Evolutionary conservation across 2,888 invertebrate genomes (phyloP), one percentile per base, ranked within the genome.

Genomic region (Chesias legatella): DNA sequence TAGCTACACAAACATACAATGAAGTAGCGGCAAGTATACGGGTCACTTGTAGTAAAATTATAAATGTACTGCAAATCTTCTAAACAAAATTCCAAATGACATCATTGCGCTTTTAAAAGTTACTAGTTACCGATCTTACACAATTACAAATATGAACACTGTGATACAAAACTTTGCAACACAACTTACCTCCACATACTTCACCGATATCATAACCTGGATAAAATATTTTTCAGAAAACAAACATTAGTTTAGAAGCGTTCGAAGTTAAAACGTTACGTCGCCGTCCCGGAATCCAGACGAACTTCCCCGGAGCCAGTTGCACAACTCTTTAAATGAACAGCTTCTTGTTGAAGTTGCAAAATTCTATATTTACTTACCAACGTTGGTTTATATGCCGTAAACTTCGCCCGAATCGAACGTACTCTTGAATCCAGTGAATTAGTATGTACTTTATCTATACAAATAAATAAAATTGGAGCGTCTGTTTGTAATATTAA

Each of bases 241-340:
- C 52, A 62, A 59, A 65, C 49, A 57, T 55, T 51, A 56, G 56
- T 43, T 50, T 55, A 36, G 52, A 48, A 60, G 56, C 60, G 55
- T 59, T 57, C 49, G 44, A 62, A 67, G 67, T 71, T 64, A 53
- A 63, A 63, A 57, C 59, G 60, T 63, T 62, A 58, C 60, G 60
- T 59, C 53, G 59, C 56, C 41, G 53, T 60, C 58, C 55, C 11
- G 33, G 30, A 35, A 36, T 36, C 42, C 58, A 60, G 67, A 62
- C 53, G 58, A 74, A 75, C 67, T 73, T 71, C 45, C 51, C 35
- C 50, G 44, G 51, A 61, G 59, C 49, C 57, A 63, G 66, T 70
- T 67, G 61, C 53, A 58, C 59, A 64, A 70, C 66, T 75, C 73
- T 73, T 69, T 70, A 75, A 73, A 72, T 70, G 74, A 73, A 68